Base-by-base conservation (phyloP, 2,113 vertebrate genomes). In the Toxotes chatareus region DNA sequence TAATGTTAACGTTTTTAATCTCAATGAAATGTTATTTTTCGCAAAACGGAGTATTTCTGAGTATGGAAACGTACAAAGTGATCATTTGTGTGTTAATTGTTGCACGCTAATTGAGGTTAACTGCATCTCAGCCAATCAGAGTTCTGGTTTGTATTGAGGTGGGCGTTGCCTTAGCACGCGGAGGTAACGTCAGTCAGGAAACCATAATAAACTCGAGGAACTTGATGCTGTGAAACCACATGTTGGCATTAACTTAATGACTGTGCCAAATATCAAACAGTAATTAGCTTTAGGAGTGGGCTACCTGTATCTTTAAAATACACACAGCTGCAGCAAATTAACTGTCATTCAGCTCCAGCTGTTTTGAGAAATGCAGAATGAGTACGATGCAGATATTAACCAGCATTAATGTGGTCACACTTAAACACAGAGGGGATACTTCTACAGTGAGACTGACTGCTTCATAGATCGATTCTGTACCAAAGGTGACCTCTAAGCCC, bases 151-250 rank as follows among this genome's bases (percentile, higher is more conserved):
- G 44, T 42, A 12, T 17, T n/a, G 4, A 61, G 60, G 80, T 84
- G 87, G 85, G 87, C 85, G 86, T 86, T 51, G 76, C 56, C 88
- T 23, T 16, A 57, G 61, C 85, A 78, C 68, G 79, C 83, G 85
- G 49, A 82, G 47, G 40, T 63, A 59, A n/a, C 23, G 23, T 57
- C 38, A 16, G 40, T 31, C 9, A 17, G 16, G 32, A 17, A n/a
- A 53, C 9, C 21, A 21, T 5, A 46, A 34, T 14, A 1, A 49
- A 34, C 42, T 57, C 42, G 59, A 19, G 76, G 31, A 3, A 32
- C 21, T 49, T 38, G 1, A n/a, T 1, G 4, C 10, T 8, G 19
- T 55, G 9, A 72, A 21, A n/a, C 2, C 13, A 12, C 31, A 49
- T 14, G 4, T 8, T n/a, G 44, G 19, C 19, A 12, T 11, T 13